Percentiles rank a stretch among this genome's conserved stretches.
These are phyloP conservation scores for Agrotis exclamationis DNA, from an alignment of 2,888 invertebrate species.

Conservation along the genomic window DNA sequence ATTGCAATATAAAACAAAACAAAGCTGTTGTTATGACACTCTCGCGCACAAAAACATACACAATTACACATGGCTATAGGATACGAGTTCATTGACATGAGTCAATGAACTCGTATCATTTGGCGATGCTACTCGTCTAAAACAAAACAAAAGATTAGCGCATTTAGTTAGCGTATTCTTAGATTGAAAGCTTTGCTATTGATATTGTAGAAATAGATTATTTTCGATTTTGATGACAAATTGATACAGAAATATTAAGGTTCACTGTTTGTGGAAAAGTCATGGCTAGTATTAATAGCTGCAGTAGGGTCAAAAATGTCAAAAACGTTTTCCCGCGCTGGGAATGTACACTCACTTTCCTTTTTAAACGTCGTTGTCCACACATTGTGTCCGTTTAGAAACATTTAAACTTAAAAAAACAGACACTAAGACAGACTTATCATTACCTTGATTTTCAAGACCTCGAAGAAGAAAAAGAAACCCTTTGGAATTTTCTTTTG, in stretches of 20 bases:
- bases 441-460: no score
- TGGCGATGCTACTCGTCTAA: slow-evolving; percentile 32
- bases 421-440: no score
- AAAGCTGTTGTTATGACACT: slow-evolving; percentile 37
- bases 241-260: neutral
- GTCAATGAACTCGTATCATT: slow-evolving; percentile 47
- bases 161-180: slow-evolving; percentile 11
- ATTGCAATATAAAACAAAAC: slow-evolving; percentile 31
- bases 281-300: no score
- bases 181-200: neutral
- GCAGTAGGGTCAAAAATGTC: no score
- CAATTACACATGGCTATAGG: no score
- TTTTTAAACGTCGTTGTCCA: no score
- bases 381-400: no score
- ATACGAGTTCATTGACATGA: no score
- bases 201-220: neutral
- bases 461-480: neutral
- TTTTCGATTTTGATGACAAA: neutral
- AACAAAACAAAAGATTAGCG: slow-evolving; percentile 35
- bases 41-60: slow-evolving; percentile 30
- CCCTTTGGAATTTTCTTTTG: neutral
- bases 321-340: no score
- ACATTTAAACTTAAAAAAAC: no score
- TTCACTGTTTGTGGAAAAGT: no score
- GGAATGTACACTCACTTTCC: no score